Evolutionary conservation across 2,113 vertebrate species (phyloP).

Genomic region (Corynorhinus townsendii): DNA sequence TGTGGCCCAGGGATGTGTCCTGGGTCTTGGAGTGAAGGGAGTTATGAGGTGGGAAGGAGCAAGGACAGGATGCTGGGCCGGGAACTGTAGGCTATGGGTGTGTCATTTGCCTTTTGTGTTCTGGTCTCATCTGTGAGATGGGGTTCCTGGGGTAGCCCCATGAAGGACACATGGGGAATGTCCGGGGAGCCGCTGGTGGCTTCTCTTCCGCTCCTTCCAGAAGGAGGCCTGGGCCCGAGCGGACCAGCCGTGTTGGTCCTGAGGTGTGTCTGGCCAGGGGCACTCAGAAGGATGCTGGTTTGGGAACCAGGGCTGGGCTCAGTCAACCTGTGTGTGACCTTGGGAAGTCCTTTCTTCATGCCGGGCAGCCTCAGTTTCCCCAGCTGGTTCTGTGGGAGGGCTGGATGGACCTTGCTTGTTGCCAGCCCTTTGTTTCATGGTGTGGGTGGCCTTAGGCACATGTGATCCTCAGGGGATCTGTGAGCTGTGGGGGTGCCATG

Average conservation of each 20-base stretch:
- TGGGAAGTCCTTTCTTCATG: neutral
- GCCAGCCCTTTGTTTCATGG: rapidly evolving
- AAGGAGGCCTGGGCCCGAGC: neutral
- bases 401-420: neutral
- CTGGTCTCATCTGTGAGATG: neutral
- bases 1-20: neutral
- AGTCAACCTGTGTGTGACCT: rapidly evolving
- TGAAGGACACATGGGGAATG: neutral
- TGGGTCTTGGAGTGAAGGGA: neutral
- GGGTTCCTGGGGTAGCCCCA: no score
- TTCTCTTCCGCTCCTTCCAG: neutral
- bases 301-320: neutral
- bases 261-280: neutral
- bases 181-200: neutral
- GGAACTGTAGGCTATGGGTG: no score
- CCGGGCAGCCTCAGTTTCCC: neutral
- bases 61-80: neutral
- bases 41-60: rapidly evolving
- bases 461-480: rapidly evolving
- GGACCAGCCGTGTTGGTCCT: rapidly evolving
- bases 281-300: rapidly evolving
- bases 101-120: neutral
- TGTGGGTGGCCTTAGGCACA: neutral
- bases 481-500: rapidly evolving
- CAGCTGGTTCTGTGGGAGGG: neutral